Evolutionary conservation across 2,797 vertebrate species (phyloP).

Genomic region (Girardinus metallicus): DNA sequence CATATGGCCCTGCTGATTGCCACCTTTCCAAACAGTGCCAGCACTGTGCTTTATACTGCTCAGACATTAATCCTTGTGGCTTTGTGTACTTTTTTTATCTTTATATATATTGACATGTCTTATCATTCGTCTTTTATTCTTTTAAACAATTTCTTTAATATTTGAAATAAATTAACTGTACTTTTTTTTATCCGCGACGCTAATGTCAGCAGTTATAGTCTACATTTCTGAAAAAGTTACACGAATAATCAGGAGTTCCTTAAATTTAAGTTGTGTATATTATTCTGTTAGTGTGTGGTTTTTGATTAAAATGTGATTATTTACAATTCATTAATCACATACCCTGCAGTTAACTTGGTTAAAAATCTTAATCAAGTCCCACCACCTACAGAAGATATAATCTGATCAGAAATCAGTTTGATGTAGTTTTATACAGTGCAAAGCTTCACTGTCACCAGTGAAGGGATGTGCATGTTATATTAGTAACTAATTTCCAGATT

Average conservation of each 20-base stretch:
- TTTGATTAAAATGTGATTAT: no score
- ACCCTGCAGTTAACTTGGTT: no score
- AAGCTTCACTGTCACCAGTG: not conserved
- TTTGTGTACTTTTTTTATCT: not conserved
- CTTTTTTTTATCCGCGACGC: no score
- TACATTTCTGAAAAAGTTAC: not conserved
- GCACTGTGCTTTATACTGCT: not conserved
- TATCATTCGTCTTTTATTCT: not conserved
- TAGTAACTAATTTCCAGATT: not conserved
- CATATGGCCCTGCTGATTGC: slow-evolving; percentile 63
- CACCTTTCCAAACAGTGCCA: slow-evolving; percentile 50
- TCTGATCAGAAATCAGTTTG: not conserved
- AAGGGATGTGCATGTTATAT: not conserved
- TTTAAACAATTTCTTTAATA: not conserved
- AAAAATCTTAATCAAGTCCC: no score
- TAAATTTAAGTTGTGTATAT: no score
- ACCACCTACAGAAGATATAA: not conserved
- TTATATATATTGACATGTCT: no score
- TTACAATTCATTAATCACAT: no score
- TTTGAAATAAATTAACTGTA: no score
- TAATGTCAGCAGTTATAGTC: no score
- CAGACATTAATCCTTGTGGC: not conserved
- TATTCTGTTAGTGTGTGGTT: no score
- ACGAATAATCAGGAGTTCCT: not conserved
- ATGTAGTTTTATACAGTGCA: not conserved